Conservation (phyloP, 2,888 invertebrate genomes). For the Melinopterus prodromus region DNA sequence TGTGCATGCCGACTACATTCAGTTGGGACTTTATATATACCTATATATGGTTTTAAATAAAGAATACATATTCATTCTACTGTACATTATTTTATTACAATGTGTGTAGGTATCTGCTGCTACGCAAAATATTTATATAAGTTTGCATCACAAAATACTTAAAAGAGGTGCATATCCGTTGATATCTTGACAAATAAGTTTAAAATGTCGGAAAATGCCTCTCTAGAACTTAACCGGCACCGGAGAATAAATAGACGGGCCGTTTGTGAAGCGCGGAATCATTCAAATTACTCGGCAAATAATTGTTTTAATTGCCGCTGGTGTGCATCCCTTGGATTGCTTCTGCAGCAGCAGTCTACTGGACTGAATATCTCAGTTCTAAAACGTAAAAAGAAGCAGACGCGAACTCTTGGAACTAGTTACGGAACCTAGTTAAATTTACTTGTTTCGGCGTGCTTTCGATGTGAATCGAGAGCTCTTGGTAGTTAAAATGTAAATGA, state of each 20-base stretch:
- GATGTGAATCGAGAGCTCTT: neutral
- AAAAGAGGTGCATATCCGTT: too few species aligned
- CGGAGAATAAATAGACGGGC: neutral
- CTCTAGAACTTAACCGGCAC: neutral
- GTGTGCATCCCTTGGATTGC: neutral
- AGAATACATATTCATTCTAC: too few species aligned
- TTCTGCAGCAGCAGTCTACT: neutral
- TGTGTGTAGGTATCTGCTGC: too few species aligned
- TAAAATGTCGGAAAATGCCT: neutral
- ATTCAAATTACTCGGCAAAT: neutral
- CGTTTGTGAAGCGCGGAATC: neutral
- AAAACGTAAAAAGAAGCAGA: conserved; percentile 7
- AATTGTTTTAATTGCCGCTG: neutral
- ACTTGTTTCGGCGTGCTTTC: neutral
- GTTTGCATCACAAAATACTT: too few species aligned
- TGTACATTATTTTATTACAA: too few species aligned
- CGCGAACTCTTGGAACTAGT: conserved; percentile 8
- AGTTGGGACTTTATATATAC: too few species aligned
- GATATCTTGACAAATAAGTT: neutral
- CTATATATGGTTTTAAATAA: too few species aligned
- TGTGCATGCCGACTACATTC: too few species aligned
- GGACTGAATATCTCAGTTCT: neutral
- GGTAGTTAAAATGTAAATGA: neutral
- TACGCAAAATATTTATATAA: too few species aligned
- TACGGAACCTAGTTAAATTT: conserved; percentile 4